Evolutionary conservation across 2,888 invertebrate genomes (phyloP).

Genomic region (Clistopyga incitator): DNA sequence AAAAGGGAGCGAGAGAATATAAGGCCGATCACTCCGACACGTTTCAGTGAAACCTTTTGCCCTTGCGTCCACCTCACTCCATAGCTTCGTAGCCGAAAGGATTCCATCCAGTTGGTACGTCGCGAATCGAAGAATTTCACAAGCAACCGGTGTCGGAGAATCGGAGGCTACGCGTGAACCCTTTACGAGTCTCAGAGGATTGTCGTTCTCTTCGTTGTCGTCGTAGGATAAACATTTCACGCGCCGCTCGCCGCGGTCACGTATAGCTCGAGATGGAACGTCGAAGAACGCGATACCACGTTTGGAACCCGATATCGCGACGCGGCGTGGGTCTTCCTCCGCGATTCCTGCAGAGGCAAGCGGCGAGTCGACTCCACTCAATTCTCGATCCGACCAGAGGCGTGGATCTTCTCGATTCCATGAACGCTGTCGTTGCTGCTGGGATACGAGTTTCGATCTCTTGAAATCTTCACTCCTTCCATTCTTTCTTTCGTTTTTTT

Average conservation of each 20-base stretch:
- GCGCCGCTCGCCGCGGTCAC: conserved; percentile 42
- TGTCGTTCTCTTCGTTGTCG: conserved; percentile 36
- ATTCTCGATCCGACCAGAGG: conserved; percentile 44
- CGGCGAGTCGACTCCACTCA: conserved; percentile 28
- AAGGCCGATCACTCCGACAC: conserved; percentile 30
- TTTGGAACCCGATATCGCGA: conserved; percentile 78
- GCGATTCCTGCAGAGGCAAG: conserved; percentile 38
- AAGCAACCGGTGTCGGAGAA: conserved; percentile 1
- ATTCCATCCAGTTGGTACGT: conserved; percentile 28
- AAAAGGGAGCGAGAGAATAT: conserved; percentile 12
- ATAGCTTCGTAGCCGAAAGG: conserved; percentile 24
- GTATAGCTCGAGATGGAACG: conserved; percentile 75
- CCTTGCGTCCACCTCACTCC: background rate
- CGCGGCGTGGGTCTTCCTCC: conserved; percentile 38
- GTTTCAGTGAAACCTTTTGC: conserved; percentile 17
- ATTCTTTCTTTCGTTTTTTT: background rate
- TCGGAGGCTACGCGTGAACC: conserved; percentile 24
- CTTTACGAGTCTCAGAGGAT: conserved; percentile 24
- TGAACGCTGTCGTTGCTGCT: conserved; percentile 39
- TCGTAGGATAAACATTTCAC: conserved; percentile 69
- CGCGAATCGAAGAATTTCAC: conserved; percentile 47
- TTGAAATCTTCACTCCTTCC: conserved; percentile 36
- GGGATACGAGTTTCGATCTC: conserved; percentile 53
- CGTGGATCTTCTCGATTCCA: conserved; percentile 45
- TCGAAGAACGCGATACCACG: conserved; percentile 79